Percentiles rank a stretch among this genome's conserved stretches.
phyloP scores from a whole-genome alignment of 2,797 vertebrate species.

The Hydrocynus forskahlii region DNA sequence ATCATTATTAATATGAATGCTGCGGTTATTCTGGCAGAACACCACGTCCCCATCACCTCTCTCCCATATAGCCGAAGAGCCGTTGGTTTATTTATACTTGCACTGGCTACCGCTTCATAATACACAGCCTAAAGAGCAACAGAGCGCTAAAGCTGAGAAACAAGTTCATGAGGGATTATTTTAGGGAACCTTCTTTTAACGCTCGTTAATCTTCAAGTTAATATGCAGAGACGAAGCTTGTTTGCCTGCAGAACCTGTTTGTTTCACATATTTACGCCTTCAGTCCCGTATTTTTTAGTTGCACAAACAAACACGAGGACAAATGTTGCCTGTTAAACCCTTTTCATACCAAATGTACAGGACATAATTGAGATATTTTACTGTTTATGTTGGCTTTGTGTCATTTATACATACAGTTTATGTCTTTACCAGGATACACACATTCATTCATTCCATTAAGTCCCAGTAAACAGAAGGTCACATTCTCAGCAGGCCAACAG shows the following conservation, averaged over 20 bases:
- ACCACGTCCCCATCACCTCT: constrained; percentile 57
- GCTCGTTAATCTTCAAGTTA: not conserved
- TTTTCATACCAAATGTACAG: too few species aligned
- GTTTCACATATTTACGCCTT: not conserved
- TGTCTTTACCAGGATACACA: too few species aligned
- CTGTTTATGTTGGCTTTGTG: too few species aligned
- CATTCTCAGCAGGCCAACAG: too few species aligned
- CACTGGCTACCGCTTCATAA: constrained; percentile 57
- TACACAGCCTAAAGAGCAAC: constrained; percentile 56
- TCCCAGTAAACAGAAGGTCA: too few species aligned
- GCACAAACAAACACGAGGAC: too few species aligned
- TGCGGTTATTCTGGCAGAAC: constrained; percentile 66
- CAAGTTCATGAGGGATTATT: not conserved
- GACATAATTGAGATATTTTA: too few species aligned
- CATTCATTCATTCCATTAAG: too few species aligned
- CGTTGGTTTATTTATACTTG: constrained; percentile 72
- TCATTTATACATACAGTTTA: too few species aligned
- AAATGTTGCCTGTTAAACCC: too few species aligned
- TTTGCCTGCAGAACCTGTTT: not conserved
- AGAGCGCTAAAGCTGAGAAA: constrained; percentile 22
- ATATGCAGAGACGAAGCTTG: not conserved
- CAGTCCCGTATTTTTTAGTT: too few species aligned
- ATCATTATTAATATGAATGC: constrained; percentile 15
- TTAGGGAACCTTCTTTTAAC: not conserved
- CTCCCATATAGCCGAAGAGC: constrained; percentile 33